These are phyloP conservation scores for Hyperoplus lanceolatus DNA, from an alignment of 2,797 vertebrate species.

Conservation along the genomic window DNA sequence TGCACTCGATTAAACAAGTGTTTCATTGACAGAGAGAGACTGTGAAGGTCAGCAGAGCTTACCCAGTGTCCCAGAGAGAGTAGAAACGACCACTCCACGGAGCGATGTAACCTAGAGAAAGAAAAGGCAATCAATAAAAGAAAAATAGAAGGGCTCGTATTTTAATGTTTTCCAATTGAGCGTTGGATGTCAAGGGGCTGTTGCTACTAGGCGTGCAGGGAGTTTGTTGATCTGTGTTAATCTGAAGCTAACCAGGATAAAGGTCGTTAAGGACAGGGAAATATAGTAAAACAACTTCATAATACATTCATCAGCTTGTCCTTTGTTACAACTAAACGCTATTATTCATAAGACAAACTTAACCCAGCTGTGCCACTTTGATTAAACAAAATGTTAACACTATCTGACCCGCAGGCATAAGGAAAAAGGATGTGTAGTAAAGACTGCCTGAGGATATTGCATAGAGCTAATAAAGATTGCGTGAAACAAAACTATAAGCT, in stretches of 20 bases:
- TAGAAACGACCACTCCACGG: conserved; percentile 99
- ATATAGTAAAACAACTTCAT: neutral
- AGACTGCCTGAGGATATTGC: conserved; percentile 8
- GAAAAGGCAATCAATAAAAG: conserved; percentile 48
- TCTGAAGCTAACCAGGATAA: neutral
- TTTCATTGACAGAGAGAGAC: conserved; percentile 38
- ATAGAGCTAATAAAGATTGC: neutral
- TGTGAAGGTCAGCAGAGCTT: conserved; percentile 81
- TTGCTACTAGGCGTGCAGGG: neutral
- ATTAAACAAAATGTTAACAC: conserved; percentile 25
- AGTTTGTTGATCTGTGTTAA: neutral
- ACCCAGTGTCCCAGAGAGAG: conserved; percentile 99
- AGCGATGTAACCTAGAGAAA: conserved; percentile 93
- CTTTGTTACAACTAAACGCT: neutral
- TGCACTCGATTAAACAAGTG: conserved; percentile 55
- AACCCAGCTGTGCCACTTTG: neutral
- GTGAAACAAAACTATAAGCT: neutral
- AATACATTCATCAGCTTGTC: neutral
- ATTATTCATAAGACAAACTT: conserved; percentile 2
- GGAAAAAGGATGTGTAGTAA: neutral
- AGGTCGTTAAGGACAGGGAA: neutral
- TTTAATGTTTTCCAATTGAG: conserved; percentile 19
- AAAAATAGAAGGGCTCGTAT: neutral
- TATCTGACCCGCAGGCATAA: conserved; percentile 19
- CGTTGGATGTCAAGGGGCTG: neutral